Percentiles rank a stretch among this genome's conserved stretches.
Conservation (phyloP, 2,113 vertebrate genomes). For the Ciconia stormi region DNA sequence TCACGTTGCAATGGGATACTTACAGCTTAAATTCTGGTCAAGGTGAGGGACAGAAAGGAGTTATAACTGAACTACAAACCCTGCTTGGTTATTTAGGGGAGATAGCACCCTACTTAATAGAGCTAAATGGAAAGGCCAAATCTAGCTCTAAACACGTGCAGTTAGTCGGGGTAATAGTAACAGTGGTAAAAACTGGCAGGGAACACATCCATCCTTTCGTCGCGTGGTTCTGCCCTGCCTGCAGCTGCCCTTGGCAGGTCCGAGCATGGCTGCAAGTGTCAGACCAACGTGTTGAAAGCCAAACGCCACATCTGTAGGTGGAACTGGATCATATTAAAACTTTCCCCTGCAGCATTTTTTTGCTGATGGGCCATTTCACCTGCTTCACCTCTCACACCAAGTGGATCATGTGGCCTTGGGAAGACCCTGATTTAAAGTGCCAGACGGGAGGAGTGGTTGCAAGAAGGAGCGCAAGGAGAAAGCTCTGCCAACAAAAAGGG, state of each 20-base stretch:
- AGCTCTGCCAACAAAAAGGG: neutral
- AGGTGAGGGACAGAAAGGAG: neutral
- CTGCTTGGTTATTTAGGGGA: neutral
- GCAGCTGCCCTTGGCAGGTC: neutral
- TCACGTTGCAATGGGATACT: neutral
- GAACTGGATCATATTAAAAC: neutral
- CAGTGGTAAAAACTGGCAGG: neutral
- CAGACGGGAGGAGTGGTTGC: neutral
- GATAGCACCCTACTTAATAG: neutral
- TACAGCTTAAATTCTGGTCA: neutral
- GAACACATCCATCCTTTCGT: neutral
- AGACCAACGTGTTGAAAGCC: accelerated
- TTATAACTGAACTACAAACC: neutral
- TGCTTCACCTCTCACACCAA: neutral
- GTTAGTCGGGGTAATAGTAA: neutral
- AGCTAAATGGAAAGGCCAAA: neutral
- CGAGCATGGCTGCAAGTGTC: accelerated
- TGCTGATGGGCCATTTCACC: neutral
- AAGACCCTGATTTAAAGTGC: neutral
- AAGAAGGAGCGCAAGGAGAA: neutral
- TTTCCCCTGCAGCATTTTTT: neutral
- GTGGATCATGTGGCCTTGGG: accelerated
- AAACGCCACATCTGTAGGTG: neutral
- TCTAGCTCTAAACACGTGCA: neutral
- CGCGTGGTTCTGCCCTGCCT: accelerated